Evolutionary conservation across 1,140 invertebrate genomes (phyloP).

Genomic region (Oncopodura yosiiana): DNA sequence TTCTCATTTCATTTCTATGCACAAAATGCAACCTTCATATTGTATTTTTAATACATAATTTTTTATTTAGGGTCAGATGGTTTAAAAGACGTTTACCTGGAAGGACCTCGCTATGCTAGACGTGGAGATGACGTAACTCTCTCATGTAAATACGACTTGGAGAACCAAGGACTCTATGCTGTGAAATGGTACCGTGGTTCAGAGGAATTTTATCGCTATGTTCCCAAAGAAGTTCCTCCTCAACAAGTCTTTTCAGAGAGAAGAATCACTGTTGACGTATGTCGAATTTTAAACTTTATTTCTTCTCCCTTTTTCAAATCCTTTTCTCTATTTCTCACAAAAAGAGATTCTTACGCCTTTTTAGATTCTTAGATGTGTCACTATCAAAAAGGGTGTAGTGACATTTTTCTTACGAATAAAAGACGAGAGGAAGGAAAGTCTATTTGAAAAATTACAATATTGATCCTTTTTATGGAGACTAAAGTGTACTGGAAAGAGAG

Average conservation of each 20-base stretch:
- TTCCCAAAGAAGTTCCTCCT: constrained; percentile 23
- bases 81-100: constrained; percentile 17
- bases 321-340: too few relatives aligned
- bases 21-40: background rate
- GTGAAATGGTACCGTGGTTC: constrained; percentile 23
- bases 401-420: too few relatives aligned
- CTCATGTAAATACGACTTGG: constrained; percentile 25
- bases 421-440: too few relatives aligned
- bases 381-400: too few relatives aligned
- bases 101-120: constrained; percentile 6
- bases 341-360: too few relatives aligned
- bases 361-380: too few relatives aligned
- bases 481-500: background rate
- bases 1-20: constrained; percentile 4
- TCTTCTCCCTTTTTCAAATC: too few relatives aligned
- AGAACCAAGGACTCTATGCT: constrained; percentile 22
- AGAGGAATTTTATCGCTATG: constrained; percentile 16
- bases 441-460: too few relatives aligned
- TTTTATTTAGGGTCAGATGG: constrained; percentile 24
- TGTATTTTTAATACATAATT: too few relatives aligned
- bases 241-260: constrained; percentile 13
- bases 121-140: constrained; percentile 24
- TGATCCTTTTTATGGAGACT: too few relatives aligned
- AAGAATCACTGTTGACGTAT: constrained; percentile 25
- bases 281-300: too few relatives aligned